These are phyloP conservation scores for Corythornis vintsioides DNA, from an alignment of 2,113 vertebrate species.

Conservation along the genomic window DNA sequence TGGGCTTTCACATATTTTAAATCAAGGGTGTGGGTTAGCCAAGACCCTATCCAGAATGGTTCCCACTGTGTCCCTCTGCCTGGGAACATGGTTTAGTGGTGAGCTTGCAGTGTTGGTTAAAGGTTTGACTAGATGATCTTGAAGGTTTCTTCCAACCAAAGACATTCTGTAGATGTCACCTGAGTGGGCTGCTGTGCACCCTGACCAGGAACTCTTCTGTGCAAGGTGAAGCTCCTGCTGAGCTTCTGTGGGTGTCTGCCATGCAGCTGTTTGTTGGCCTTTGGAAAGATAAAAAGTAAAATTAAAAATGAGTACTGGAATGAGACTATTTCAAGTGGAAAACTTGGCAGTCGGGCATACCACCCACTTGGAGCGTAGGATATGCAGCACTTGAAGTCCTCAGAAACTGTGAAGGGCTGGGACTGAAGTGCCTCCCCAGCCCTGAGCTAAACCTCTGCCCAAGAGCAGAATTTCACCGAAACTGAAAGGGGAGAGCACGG, in stretches of 20 bases:
- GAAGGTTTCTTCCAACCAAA: too few relatives aligned
- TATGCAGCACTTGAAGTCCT: not conserved
- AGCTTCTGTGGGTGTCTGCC: not conserved
- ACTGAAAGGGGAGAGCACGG: not conserved
- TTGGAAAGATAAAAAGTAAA: too few relatives aligned
- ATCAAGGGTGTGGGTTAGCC: not conserved
- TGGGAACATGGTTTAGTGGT: too few relatives aligned
- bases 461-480: not conserved
- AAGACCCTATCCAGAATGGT: accelerated
- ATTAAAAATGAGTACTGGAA: not conserved
- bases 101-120: too few relatives aligned
- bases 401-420: not conserved
- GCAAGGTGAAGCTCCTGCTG: not conserved
- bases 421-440: accelerated
- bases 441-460: not conserved
- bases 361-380: slow-evolving; percentile 28
- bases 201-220: accelerated
- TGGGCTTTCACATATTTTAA: not conserved
- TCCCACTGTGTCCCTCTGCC: not conserved
- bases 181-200: accelerated
- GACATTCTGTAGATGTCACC: not conserved
- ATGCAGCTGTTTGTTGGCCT: not conserved
- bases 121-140: too few relatives aligned
- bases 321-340: not conserved
- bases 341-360: slow-evolving; percentile 32